These are phyloP conservation scores for Nezara viridula DNA, from an alignment of 2,888 invertebrate genomes.

Conservation along the genomic window DNA sequence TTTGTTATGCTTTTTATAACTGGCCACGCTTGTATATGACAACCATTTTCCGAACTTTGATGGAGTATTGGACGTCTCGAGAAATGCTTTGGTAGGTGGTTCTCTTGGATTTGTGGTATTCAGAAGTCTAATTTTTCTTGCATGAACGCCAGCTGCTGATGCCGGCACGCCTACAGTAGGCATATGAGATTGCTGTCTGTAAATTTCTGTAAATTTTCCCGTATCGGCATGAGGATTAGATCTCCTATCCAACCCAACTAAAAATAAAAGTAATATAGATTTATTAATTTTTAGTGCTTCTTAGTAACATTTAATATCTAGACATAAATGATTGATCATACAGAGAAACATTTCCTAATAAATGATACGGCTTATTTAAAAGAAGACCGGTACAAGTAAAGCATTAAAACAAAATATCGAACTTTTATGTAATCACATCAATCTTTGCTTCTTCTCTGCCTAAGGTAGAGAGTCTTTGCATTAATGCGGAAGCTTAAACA, in stretches of 20 bases:
- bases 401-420: no score
- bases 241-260: slow-evolving; percentile 51
- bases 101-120: background rate
- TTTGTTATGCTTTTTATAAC: slow-evolving; percentile 44
- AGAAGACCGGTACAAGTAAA: no score
- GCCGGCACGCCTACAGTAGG: background rate
- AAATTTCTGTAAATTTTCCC: slow-evolving; percentile 47
- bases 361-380: background rate
- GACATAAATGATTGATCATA: background rate
- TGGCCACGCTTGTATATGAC: slow-evolving; percentile 15
- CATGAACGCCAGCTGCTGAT: slow-evolving; percentile 24
- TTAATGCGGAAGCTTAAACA: no score
- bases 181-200: slow-evolving; percentile 19
- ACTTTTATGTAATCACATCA: no score
- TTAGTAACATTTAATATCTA: background rate
- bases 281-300: background rate
- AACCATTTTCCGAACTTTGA: background rate
- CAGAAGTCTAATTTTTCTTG: background rate
- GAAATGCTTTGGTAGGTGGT: background rate
- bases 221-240: slow-evolving; percentile 3
- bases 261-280: slow-evolving; percentile 22
- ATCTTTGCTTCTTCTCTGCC: no score
- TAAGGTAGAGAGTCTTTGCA: no score
- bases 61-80: background rate
- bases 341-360: no score